Evolutionary conservation across 2,888 invertebrate genomes (phyloP).

Genomic region (Dasysyrphus tricinctus): DNA sequence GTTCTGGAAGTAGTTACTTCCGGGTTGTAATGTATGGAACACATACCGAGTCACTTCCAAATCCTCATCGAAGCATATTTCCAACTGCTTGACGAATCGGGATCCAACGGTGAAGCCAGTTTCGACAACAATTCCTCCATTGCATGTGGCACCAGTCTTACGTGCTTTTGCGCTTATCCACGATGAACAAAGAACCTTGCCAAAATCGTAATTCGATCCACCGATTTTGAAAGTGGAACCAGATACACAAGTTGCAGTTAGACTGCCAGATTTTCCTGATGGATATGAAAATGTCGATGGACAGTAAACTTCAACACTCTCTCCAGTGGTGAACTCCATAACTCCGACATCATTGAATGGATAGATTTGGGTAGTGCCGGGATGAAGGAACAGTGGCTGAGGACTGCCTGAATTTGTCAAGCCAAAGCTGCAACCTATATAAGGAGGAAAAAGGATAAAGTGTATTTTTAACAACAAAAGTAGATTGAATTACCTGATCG

Average conservation of each 20-base stretch:
- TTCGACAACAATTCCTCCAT: slow-evolving; percentile 75
- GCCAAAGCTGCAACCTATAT: slow-evolving; percentile 49
- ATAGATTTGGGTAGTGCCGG: slow-evolving; percentile 80
- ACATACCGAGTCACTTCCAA: slow-evolving; percentile 81
- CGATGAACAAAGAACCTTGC: slow-evolving; percentile 79
- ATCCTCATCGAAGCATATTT: slow-evolving; percentile 82
- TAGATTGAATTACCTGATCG: background rate
- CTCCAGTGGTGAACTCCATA: slow-evolving; percentile 78
- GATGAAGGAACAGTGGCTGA: slow-evolving; percentile 86
- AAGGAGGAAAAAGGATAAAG: background rate
- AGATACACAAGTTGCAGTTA: slow-evolving; percentile 78
- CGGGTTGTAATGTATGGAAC: slow-evolving; percentile 80
- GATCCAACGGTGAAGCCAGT: slow-evolving; percentile 60
- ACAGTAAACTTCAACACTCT: slow-evolving; percentile 80
- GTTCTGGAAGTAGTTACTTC: slow-evolving; percentile 82
- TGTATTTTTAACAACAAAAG: background rate
- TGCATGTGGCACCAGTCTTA: slow-evolving; percentile 78
- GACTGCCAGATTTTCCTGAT: slow-evolving; percentile 67
- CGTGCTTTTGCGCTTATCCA: slow-evolving; percentile 79
- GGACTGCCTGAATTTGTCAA: slow-evolving; percentile 82
- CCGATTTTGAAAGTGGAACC: slow-evolving; percentile 78
- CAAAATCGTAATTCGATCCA: slow-evolving; percentile 77
- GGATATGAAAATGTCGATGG: slow-evolving; percentile 75
- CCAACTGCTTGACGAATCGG: slow-evolving; percentile 80
- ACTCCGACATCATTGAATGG: slow-evolving; percentile 79